Base-by-base conservation (phyloP, 2,797 vertebrate species). In the Hoplostethus mediterraneus region DNA sequence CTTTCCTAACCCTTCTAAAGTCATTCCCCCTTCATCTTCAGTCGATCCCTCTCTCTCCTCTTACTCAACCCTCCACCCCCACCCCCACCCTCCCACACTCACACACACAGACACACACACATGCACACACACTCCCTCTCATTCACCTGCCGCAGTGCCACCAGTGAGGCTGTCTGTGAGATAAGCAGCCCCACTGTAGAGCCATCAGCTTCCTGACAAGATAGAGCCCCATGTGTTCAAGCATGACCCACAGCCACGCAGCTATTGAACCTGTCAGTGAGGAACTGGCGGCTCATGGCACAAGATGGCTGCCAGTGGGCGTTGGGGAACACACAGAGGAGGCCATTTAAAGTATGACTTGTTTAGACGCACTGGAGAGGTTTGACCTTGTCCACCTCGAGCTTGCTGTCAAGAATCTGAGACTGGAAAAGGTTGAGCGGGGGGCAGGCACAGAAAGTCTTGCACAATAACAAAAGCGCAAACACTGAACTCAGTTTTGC, bases 151-250 rank as follows among this genome's bases (percentile, higher is more conserved):
- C 25, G 49, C 85, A 58, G 63, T 70, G 67, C 59, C 52, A 40
- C 74, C 63, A 68, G 74, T 65, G 72, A 77, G 71, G 76, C 90
- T 83, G 85, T 85, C 83, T 77, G 57, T 53, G 74, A 87, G 90
- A 92, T 92, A 91, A 93, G 90, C 87, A 78, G 83, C 72, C 75
- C 75, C 67, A 77, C 81, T 81, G 89, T 84, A 83, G 80, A 86
- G 79, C 83, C 81, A 86, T 90, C 89, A 85, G 82, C 80, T 86
- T 87, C 79, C 80, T 89, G 91, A 91, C 89, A 91, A 85, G 84
- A 86, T 84, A 80, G 68, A 79, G 76, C 71, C 73, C 82, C 59
- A 47, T 80, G 69, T 91, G 89, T 85, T 88, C 74, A 86, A 78
- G 67, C 79, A 11, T 88, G 89, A 89, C 92, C 89, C 83, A 66